Percentiles rank a stretch among this genome's conserved stretches.
These are phyloP conservation scores for Sebastes oblongus DNA, from an alignment of 2,797 vertebrate species.

Conservation along the genomic window DNA sequence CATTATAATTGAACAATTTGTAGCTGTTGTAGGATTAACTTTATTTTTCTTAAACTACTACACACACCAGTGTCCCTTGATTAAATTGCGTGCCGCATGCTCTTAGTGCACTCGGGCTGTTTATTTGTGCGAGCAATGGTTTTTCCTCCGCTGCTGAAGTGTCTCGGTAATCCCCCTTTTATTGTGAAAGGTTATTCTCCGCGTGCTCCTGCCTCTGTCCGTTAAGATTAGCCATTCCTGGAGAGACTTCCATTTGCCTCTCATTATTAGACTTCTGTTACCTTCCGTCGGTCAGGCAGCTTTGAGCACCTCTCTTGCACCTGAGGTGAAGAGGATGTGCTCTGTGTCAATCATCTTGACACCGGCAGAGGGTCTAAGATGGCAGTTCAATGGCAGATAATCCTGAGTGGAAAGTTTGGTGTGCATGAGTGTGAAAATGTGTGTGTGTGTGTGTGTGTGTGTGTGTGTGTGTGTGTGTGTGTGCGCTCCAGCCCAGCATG, in stretches of 20 bases:
- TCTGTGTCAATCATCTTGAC: constrained; percentile 67
- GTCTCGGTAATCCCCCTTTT: constrained; percentile 83
- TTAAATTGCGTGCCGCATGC: constrained; percentile 66
- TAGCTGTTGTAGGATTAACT: constrained; percentile 77
- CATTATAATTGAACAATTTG: constrained; percentile 79
- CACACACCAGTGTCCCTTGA: constrained; percentile 67
- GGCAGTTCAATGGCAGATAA: constrained; percentile 65
- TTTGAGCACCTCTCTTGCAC: constrained; percentile 52
- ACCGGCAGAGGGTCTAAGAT: constrained; percentile 51
- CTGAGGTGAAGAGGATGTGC: constrained; percentile 56
- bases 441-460: not conserved
- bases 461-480: not conserved
- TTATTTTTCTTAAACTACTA: constrained; percentile 67
- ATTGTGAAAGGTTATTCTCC: constrained; percentile 79
- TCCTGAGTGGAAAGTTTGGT: constrained; percentile 51
- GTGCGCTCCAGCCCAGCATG: constrained; percentile 28
- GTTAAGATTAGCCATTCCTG: constrained; percentile 81
- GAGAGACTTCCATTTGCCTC: constrained; percentile 78
- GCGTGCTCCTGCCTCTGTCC: constrained; percentile 66
- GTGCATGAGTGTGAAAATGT: not conserved
- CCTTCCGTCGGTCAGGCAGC: constrained; percentile 38
- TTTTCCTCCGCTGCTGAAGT: constrained; percentile 74
- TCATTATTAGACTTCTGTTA: constrained; percentile 75
- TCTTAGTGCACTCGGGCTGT: constrained; percentile 68
- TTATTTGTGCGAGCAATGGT: constrained; percentile 79